These are phyloP conservation scores for Grallaria varia DNA, from an alignment of 2,113 vertebrate genomes.

Conservation along the genomic window DNA sequence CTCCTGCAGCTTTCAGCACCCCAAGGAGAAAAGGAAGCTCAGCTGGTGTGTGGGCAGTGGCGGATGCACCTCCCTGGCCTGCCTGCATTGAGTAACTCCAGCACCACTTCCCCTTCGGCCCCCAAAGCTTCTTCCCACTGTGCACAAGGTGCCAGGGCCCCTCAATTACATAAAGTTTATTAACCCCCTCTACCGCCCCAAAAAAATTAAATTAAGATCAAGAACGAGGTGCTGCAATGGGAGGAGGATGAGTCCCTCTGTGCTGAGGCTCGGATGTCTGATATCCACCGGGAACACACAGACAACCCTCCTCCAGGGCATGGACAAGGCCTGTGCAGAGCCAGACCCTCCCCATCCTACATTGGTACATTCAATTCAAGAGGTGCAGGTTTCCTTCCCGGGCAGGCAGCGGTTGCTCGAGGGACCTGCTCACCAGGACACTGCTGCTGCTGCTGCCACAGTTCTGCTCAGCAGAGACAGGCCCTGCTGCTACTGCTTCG, in stretches of 20 bases:
- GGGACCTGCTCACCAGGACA: neutral
- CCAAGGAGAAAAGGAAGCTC: neutral
- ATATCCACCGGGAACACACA: neutral
- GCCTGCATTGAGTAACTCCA: neutral
- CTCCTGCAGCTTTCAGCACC: neutral
- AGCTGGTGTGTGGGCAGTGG: neutral
- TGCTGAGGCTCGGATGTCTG: neutral
- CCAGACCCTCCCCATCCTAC: neutral
- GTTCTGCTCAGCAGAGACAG: neutral
- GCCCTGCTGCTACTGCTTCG: slow-evolving; percentile 67
- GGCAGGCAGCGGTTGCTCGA: neutral
- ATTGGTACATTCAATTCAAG: slow-evolving; percentile 22
- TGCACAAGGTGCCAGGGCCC: neutral
- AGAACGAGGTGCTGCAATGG: neutral
- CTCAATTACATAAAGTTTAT: neutral
- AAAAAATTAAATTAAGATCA: neutral
- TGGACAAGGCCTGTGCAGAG: neutral
- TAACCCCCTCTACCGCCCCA: neutral
- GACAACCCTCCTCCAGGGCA: neutral
- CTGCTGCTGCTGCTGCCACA: neutral
- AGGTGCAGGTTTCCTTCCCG: neutral
- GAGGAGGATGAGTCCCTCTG: neutral
- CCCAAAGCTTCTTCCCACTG: neutral
- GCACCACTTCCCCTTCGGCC: neutral
- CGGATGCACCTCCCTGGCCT: neutral